Evolutionary conservation across 2,888 invertebrate species (phyloP), one percentile per base, ranked within the genome.

Genomic region (Eutolmus rufibarbis): DNA sequence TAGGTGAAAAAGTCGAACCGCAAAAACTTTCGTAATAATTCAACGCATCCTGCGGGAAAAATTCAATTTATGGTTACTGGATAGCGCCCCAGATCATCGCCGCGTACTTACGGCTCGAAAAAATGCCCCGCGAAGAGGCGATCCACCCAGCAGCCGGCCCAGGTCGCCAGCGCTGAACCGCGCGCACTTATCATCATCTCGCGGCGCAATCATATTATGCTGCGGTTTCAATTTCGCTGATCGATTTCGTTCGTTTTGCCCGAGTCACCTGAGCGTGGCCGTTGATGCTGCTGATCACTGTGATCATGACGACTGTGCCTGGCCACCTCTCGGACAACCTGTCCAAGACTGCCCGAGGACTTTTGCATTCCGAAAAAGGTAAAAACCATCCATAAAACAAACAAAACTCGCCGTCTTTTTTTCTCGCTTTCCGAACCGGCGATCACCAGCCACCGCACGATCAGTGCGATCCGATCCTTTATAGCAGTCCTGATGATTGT

Each of bases 401-500:
- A 87, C 87, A 88, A 82, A 78, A 84, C 5, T 19, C 31, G 8
- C 28, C 4, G 37, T 40, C 77, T 86, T 87, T 85, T 86, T 46
- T 28, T 28, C n/a, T n/a, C 66, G 2, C 66, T 12, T 23, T 7
- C 8, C 66, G 57, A 66, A 8, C 66, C 12, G 66, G 23, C 28
- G 66, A 66, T 43, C 40, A 56, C 74, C 81, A 51, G 66, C 56
- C 66, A 66, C 56, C 51, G 74, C 86, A 87, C 87, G 86, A 88
- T 88, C 87, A 84, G 51, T 5, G 66, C 66, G 66, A 66, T 66
- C 28, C 66, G 40, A 74, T 9, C 86, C 87, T 82, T 84, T 87
- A 84, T 84, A 87, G 87, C 86, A 76, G 86, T 86, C 87, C 87
- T 87, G 88, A 87, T 88, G 86, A 87, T 88, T 88, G 88, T 86